Percentiles rank a stretch among this genome's conserved stretches.
phyloP scores from a whole-genome alignment of 2,113 vertebrate genomes.

The Takifugu flavidus region DNA sequence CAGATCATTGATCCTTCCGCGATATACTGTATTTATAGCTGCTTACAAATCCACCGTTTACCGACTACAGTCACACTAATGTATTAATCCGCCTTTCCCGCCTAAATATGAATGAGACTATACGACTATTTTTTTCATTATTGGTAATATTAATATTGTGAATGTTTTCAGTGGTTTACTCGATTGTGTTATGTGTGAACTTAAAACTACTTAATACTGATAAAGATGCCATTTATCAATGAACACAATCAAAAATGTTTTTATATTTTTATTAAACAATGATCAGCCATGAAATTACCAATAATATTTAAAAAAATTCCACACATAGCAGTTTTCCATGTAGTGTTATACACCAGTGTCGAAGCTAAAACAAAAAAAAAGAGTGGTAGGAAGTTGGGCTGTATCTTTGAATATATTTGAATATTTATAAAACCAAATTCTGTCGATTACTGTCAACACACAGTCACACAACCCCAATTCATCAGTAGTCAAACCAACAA shows the following conservation, averaged over 20 bases:
- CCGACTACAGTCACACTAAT: no score
- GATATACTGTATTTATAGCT: no score
- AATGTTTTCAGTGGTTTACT: no score
- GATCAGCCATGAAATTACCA: constrained; percentile 16
- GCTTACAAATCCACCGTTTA: no score
- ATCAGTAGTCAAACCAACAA: constrained; percentile 1
- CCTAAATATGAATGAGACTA: no score
- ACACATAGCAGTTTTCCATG: constrained; percentile 47
- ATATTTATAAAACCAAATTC: constrained; percentile 61
- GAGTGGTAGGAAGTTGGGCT: not conserved
- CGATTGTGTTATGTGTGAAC: not conserved
- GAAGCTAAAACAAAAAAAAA: constrained; percentile 59
- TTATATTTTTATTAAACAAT: constrained; percentile 46
- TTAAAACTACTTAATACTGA: not conserved
- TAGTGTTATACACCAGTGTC: constrained; percentile 78
- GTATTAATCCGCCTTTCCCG: no score
- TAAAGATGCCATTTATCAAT: not conserved
- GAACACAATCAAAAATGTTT: not conserved
- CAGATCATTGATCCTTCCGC: not conserved
- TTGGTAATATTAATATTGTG: no score
- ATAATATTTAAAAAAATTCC: constrained; percentile 25
- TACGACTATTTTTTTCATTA: no score
- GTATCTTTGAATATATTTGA: not conserved
- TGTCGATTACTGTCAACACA: constrained; percentile 64
- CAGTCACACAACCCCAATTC: not conserved